Base-by-base conservation (phyloP, 2,888 invertebrate species). In the Lomographa bimaculata region DNA sequence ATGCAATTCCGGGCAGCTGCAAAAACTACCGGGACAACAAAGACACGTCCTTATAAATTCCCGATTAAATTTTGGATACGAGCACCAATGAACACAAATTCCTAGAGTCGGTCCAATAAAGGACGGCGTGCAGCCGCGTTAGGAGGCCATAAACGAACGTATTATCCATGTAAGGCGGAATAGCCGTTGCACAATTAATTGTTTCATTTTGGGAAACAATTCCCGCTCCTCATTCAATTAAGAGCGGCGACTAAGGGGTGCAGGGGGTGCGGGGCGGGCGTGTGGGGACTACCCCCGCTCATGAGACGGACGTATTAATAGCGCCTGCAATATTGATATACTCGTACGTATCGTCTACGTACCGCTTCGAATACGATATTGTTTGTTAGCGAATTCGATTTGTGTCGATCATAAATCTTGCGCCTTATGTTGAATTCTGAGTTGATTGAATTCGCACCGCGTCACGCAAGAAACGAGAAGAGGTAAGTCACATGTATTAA, bases 161-260 rank as follows among this genome's bases (percentile, higher is more conserved):
- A 87, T 89, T 89, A 89, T 87, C 89, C 89, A 89, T 89, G 87
- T 89, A 89, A 89, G 89, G 86, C 89, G 85, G 79, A 85, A 89
- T 89, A 86, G 87, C 89, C 89, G 87, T 89, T 89, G 87, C 89
- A 89, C 89, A 89, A 89, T 89, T 89, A 89, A 89, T 89, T 89
- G 89, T 89, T 89, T 89, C 87, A 89, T 89, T 89, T 89, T 87
- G 87, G 89, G 89, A 89, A 87, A 89, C 89, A 89, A 87, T 89
- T 89, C 86, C 87, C 87, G 86, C 87, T 89, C 87, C 89, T 89
- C 89, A 89, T 89, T 89, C 89, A 89, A 89, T 89, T 89, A 89
- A 86, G 87, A 87, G 87, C 83, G 87, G 84, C 87, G 89, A 82
- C 79, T 72, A 75, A 70, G 77, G 79, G 77, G 71, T 60, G 69